These are phyloP conservation scores for Coracopsis vasa DNA, from an alignment of 2,113 vertebrate genomes.

Conservation along the genomic window DNA sequence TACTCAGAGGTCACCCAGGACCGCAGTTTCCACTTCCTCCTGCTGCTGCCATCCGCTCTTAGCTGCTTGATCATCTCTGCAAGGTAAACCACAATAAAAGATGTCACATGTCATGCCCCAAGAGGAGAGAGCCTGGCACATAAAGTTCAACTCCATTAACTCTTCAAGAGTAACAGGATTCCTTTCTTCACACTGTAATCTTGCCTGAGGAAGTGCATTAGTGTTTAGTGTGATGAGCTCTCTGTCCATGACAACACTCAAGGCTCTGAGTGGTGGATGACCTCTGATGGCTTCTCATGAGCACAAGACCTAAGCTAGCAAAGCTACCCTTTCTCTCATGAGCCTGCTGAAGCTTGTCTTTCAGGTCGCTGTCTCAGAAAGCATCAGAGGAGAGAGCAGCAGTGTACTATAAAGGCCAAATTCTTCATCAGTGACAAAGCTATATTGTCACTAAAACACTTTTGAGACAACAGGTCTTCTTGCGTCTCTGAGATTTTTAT, in stretches of 20 bases:
- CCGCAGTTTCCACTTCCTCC: not conserved
- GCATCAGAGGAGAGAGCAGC: not conserved
- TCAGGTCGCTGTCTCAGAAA: not conserved
- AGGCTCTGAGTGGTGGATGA: not conserved
- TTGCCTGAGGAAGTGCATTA: not conserved
- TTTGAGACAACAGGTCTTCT: not conserved
- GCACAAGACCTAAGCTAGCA: not conserved
- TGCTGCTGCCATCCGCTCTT: not conserved
- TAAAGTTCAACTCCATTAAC: not conserved
- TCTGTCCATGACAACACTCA: accelerated
- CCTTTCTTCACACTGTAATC: not conserved
- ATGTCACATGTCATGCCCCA: not conserved
- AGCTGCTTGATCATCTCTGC: not conserved
- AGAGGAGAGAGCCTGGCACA: not conserved
- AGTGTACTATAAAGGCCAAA: not conserved
- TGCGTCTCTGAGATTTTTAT: not conserved
- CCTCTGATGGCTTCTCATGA: not conserved
- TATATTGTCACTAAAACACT: not conserved
- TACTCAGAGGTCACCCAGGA: not conserved
- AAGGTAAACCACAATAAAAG: not conserved
- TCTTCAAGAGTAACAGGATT: not conserved
- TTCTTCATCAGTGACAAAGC: not conserved
- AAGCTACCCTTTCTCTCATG: not conserved
- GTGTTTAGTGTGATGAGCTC: not conserved
- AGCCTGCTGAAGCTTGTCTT: not conserved